These are phyloP conservation scores for Eurytoma adleriae DNA, from an alignment of 2,888 invertebrate genomes.

Conservation along the genomic window DNA sequence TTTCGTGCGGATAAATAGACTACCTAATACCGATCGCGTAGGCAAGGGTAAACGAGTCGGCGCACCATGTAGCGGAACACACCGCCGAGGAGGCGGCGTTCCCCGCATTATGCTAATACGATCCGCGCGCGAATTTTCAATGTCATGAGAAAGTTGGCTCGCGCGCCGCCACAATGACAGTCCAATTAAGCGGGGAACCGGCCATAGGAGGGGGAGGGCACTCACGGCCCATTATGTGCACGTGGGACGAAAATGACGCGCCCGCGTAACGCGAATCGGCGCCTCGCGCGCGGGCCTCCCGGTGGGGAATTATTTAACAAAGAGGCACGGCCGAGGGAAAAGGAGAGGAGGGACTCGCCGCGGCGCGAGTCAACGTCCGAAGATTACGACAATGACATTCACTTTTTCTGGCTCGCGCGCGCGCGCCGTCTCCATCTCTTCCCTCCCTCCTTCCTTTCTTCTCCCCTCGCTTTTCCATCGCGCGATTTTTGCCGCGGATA, in stretches of 20 bases:
- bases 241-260: constrained; percentile 45
- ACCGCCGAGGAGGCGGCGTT: no score
- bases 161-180: constrained; percentile 47
- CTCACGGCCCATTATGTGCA: constrained; percentile 12
- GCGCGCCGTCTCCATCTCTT: constrained; percentile 61
- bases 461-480: constrained; percentile 26
- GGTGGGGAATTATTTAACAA: constrained; percentile 55
- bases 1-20: no score
- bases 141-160: constrained; percentile 48
- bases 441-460: constrained; percentile 13
- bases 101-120: constrained; percentile 51
- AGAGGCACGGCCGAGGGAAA: constrained; percentile 30
- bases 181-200: constrained; percentile 49
- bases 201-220: constrained; percentile 13
- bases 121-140: constrained; percentile 45
- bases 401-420: constrained; percentile 73
- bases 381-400: constrained; percentile 76
- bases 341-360: constrained; percentile 50
- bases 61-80: no score
- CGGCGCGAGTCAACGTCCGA: constrained; percentile 74
- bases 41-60: no score
- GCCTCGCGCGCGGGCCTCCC: background rate
- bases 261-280: constrained; percentile 25
- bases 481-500: no score
- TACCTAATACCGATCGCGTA: no score